Percentiles rank a stretch among this genome's conserved stretches.
phyloP scores from a whole-genome alignment of 1,140 invertebrate genomes.

The Tetramorium alpestre region DNA sequence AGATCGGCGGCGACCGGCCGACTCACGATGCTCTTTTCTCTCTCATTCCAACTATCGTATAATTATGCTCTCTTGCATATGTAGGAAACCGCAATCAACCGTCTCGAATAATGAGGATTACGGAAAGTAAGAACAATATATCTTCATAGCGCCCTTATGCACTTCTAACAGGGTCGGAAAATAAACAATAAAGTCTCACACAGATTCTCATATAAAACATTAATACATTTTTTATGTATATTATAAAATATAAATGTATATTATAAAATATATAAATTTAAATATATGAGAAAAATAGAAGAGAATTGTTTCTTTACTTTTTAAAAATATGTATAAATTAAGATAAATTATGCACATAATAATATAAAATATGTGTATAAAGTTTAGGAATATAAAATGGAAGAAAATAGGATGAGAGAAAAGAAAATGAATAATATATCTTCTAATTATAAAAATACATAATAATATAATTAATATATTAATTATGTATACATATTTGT shows the following conservation, averaged over 20 bases:
- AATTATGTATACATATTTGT: background rate
- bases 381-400: background rate
- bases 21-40: constrained; percentile 35
- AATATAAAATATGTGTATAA: background rate
- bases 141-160: background rate
- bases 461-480: too few relatives aligned
- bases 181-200: background rate
- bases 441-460: background rate
- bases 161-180: background rate
- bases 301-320: background rate
- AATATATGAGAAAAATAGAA: background rate
- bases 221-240: background rate
- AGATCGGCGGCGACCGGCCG: constrained; percentile 65
- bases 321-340: background rate
- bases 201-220: too few relatives aligned
- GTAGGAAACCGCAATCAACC: constrained; percentile 10
- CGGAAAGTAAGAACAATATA: background rate
- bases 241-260: constrained; percentile 3
- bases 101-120: background rate
- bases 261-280: background rate
- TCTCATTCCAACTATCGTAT: background rate
- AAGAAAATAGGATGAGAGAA: background rate
- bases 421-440: background rate
- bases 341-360: background rate
- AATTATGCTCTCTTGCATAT: constrained; percentile 28